phyloP scores from a whole-genome alignment of 2,113 vertebrate species.

The Strix uralensis region DNA sequence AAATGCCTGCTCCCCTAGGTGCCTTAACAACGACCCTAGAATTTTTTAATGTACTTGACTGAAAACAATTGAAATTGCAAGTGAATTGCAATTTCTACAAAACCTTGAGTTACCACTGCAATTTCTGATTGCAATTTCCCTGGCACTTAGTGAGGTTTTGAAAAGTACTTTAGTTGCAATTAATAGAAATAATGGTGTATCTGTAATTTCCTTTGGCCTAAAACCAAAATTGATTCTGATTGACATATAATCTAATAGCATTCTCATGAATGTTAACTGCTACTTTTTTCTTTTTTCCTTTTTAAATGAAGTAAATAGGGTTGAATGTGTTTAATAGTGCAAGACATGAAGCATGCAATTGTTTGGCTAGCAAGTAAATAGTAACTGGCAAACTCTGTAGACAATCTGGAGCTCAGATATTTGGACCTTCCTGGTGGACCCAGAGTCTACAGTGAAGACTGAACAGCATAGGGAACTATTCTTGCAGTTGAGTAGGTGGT shows the following conservation, averaged over 20 bases:
- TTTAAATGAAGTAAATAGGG: not conserved
- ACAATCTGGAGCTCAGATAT: conserved; percentile 27
- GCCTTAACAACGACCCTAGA: not conserved
- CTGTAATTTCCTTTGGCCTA: not conserved
- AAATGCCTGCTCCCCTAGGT: not conserved
- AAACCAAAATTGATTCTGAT: not conserved
- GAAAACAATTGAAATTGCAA: conserved; percentile 25
- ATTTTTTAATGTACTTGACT: not conserved
- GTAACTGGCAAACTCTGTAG: conserved; percentile 9
- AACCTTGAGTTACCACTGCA: not conserved
- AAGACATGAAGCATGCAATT: not conserved
- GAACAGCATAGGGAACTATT: not conserved
- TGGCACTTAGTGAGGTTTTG: not conserved
- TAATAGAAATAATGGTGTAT: not conserved
- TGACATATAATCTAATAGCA: not conserved
- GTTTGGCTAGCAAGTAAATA: not conserved
- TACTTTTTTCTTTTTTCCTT: not conserved
- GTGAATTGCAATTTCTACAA: not conserved
- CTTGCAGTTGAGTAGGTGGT: conserved; percentile 48
- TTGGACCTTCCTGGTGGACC: conserved; percentile 8
- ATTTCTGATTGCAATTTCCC: not conserved
- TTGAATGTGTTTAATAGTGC: not conserved
- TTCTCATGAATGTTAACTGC: not conserved
- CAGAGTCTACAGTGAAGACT: not conserved
- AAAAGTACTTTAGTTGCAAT: not conserved